These are phyloP conservation scores for Sialia sialis DNA, from an alignment of 2,113 vertebrate genomes.

Conservation along the genomic window DNA sequence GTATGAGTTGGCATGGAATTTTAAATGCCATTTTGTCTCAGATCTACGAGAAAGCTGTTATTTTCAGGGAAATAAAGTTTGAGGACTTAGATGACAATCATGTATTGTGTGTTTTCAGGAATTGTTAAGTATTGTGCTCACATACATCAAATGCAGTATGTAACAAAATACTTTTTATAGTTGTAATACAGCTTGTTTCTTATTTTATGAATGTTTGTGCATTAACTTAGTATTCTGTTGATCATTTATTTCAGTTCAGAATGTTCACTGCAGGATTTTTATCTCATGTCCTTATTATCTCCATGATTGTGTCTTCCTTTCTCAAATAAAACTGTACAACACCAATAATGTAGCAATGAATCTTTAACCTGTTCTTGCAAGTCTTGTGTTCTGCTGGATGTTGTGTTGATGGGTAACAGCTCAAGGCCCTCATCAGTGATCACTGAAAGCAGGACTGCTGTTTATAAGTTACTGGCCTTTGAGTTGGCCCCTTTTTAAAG, in stretches of 20 bases:
- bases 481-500: background rate
- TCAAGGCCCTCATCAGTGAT: background rate
- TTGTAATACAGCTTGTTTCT: background rate
- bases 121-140: background rate
- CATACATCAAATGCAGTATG: background rate
- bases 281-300: background rate
- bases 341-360: background rate
- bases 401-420: background rate
- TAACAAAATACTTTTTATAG: background rate
- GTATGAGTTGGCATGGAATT: background rate
- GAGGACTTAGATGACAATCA: background rate
- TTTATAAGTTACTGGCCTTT: background rate
- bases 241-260: background rate
- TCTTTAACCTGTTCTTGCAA: background rate
- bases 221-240: background rate
- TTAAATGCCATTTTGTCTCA: background rate
- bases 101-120: background rate
- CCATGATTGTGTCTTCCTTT: background rate
- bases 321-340: background rate
- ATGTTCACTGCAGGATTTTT: background rate
- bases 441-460: background rate
- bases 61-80: background rate
- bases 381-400: background rate
- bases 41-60: background rate
- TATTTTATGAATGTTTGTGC: background rate